A percentile compares a stretch with the other conserved stretches of the same genome.
Conservation (phyloP, 2,888 invertebrate species). For the Drosophila sordidapex region DNA sequence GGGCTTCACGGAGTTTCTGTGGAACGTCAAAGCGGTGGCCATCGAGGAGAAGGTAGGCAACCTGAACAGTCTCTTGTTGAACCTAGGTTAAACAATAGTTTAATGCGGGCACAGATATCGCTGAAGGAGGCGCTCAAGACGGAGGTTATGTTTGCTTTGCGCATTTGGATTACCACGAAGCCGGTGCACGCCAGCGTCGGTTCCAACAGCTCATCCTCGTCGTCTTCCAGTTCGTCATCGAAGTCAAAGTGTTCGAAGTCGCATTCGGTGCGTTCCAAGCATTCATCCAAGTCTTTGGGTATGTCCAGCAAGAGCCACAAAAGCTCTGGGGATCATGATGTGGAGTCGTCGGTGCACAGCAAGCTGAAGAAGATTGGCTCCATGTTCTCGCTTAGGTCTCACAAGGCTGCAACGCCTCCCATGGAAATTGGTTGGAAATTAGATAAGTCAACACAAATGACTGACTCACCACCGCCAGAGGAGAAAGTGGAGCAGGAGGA, state of each 20-base stretch:
- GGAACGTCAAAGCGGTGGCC: conserved; percentile 92
- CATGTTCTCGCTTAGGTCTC: conserved; percentile 82
- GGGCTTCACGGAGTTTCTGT: conserved; percentile 93
- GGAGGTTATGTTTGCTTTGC: conserved; percentile 90
- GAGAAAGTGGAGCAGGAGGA: conserved; percentile 1
- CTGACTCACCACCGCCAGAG: conserved; percentile 14
- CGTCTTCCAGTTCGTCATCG: conserved; percentile 55
- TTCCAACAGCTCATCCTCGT: conserved; percentile 64
- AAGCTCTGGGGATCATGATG: conserved; percentile 68
- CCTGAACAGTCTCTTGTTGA: too few species aligned
- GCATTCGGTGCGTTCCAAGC: conserved; percentile 65
- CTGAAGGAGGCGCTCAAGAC: conserved; percentile 89
- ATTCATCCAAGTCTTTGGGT: conserved; percentile 75
- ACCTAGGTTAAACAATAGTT: not conserved
- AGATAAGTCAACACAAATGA: conserved; percentile 71
- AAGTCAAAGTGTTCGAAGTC: conserved; percentile 65
- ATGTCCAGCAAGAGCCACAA: conserved; percentile 76
- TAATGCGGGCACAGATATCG: conserved; percentile 86
- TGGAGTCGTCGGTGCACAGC: conserved; percentile 74
- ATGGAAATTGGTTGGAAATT: conserved; percentile 57
- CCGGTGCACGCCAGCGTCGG: conserved; percentile 86
- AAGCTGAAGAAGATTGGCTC: conserved; percentile 82
- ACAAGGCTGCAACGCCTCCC: conserved; percentile 52
- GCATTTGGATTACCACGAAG: conserved; percentile 90
- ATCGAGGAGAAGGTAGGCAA: conserved; percentile 89